Conservation (phyloP, 2,113 vertebrate genomes). For the Tychaedon coryphoeus region DNA sequence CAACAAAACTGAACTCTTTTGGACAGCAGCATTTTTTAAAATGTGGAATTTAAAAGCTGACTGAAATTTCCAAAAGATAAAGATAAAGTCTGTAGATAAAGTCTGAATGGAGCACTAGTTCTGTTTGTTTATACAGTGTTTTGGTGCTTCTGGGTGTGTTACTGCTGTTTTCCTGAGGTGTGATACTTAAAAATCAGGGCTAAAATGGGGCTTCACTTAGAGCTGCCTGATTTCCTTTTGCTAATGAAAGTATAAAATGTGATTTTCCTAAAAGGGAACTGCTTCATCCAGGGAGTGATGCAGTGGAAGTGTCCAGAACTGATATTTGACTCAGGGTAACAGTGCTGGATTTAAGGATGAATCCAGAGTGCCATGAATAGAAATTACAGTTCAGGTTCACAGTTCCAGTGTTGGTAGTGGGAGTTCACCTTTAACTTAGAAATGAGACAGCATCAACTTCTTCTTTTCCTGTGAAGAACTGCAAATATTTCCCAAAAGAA, state of each 20-base stretch:
- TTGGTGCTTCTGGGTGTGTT: background rate
- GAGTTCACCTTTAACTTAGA: background rate
- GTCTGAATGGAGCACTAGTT: background rate
- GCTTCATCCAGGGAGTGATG: background rate
- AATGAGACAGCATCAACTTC: background rate
- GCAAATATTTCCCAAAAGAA: background rate
- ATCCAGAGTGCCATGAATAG: background rate
- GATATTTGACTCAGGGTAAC: background rate
- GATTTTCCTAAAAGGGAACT: background rate
- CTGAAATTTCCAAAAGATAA: background rate
- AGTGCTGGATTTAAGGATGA: background rate
- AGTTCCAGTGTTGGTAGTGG: background rate
- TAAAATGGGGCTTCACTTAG: background rate
- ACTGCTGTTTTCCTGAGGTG: background rate
- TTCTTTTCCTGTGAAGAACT: background rate
- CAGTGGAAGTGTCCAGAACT: background rate
- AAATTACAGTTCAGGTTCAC: background rate
- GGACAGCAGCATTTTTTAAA: background rate
- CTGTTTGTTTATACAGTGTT: accelerated
- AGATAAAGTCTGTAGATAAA: background rate
- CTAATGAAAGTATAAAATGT: background rate
- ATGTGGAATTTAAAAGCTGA: background rate
- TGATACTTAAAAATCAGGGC: slow-evolving; percentile 7
- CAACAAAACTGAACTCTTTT: background rate
- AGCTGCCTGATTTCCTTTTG: background rate